Evolutionary conservation across 2,888 invertebrate species (phyloP).

Genomic region (Aplocera efformata): DNA sequence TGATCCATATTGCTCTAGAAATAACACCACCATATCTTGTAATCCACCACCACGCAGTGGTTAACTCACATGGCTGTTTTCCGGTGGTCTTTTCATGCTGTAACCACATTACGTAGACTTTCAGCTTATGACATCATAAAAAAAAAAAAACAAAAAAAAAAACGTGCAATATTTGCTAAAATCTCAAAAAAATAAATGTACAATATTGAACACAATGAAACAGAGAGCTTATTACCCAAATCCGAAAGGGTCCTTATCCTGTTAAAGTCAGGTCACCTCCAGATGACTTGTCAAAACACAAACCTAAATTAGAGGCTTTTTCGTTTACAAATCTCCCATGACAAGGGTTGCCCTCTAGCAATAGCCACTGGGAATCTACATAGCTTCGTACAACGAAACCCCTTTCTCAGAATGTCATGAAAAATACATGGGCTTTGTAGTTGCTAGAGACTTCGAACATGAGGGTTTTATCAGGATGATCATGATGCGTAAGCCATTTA

Average conservation of each 20-base stretch:
- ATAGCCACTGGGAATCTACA: slow-evolving; percentile 43
- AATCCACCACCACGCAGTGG: no score
- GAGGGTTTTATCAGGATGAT: slow-evolving; percentile 15
- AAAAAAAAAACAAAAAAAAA: no score
- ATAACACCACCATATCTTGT: no score
- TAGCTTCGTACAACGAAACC: slow-evolving; percentile 36
- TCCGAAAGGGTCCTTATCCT: slow-evolving; percentile 31
- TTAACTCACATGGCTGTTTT: no score
- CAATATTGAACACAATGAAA: slow-evolving; percentile 7
- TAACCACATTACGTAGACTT: no score
- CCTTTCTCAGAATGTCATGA: slow-evolving; percentile 40
- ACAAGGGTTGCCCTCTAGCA: slow-evolving; percentile 62
- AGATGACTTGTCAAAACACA: slow-evolving; percentile 63
- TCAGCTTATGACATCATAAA: no score
- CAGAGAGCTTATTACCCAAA: slow-evolving; percentile 22
- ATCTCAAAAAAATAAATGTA: no score
- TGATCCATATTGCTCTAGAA: no score
- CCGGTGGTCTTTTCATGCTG: no score
- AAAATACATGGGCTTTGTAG: slow-evolving; percentile 33
- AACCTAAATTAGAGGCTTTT: slow-evolving; percentile 67
- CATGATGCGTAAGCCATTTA: slow-evolving; percentile 11
- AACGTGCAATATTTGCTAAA: no score
- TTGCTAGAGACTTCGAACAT: slow-evolving; percentile 18
- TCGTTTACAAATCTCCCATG: slow-evolving; percentile 67
- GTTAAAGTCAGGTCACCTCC: slow-evolving; percentile 40